Percentiles rank a stretch among this genome's conserved stretches.
phyloP scores from a whole-genome alignment of 2,888 invertebrate species.

The Ptychoptera albimana region DNA sequence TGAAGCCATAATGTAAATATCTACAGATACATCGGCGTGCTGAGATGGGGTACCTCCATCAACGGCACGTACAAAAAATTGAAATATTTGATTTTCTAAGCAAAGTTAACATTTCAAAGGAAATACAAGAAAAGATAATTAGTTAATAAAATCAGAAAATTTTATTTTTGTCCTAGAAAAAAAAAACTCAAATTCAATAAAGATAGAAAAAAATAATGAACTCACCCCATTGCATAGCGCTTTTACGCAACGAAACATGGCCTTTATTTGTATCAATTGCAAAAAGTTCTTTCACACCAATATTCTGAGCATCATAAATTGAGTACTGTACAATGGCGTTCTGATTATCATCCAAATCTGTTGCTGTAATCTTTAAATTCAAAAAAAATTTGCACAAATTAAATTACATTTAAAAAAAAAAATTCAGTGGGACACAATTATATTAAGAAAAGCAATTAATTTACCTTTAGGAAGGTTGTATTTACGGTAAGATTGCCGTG shows the following conservation, averaged over 20 bases:
- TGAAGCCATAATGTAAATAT: slow-evolving; percentile 57
- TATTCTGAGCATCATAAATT: slow-evolving; percentile 52
- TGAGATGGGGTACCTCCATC: slow-evolving; percentile 63
- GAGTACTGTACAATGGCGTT: slow-evolving; percentile 59
- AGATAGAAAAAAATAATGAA: background rate
- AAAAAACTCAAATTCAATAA: background rate
- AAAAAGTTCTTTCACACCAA: slow-evolving; percentile 50
- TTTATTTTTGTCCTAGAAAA: too few species aligned
- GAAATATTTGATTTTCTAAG: slow-evolving; percentile 58
- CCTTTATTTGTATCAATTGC: slow-evolving; percentile 60
- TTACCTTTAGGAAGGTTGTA: slow-evolving; percentile 41
- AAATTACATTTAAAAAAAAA: background rate
- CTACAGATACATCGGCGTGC: slow-evolving; percentile 68
- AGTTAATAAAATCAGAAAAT: slow-evolving; percentile 2
- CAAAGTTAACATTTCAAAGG: slow-evolving; percentile 15
- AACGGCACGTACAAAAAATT: slow-evolving; percentile 77
- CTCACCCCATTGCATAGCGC: slow-evolving; percentile 34
- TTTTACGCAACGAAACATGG: slow-evolving; percentile 47
- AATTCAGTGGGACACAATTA: background rate
- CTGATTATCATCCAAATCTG: slow-evolving; percentile 62
- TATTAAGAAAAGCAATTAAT: slow-evolving; percentile 5
- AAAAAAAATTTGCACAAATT: background rate
- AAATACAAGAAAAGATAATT: background rate
- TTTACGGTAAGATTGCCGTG: slow-evolving; percentile 40
- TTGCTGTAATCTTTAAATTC: slow-evolving; percentile 40